These are phyloP conservation scores for Pseudomugil tenellus DNA, from an alignment of 2,797 vertebrate species.

Conservation along the genomic window DNA sequence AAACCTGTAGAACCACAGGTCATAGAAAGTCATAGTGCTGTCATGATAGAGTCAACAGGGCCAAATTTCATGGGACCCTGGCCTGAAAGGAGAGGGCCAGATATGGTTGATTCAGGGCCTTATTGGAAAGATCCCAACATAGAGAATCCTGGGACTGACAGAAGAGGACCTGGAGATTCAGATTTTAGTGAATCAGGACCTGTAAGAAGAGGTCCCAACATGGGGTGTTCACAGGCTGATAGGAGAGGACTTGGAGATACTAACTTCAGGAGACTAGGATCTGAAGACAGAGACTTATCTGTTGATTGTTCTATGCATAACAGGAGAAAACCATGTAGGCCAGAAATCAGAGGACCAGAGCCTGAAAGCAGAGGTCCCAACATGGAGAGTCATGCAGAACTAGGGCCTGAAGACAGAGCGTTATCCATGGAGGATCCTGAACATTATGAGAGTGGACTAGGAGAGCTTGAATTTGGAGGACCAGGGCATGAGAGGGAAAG, in stretches of 20 bases:
- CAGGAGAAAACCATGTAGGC: background rate
- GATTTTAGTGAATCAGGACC: background rate
- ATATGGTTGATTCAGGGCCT: constrained; percentile 6
- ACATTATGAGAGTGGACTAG: constrained; percentile 5
- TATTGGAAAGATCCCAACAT: constrained; percentile 9
- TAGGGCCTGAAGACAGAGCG: constrained; percentile 13
- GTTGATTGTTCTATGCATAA: background rate
- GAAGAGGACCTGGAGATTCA: background rate
- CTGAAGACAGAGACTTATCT: background rate
- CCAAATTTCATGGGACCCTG: constrained; percentile 33
- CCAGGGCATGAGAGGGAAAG: constrained; percentile 17
- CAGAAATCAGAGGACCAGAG: background rate
- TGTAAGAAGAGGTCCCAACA: background rate
- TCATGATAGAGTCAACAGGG: constrained; percentile 7
- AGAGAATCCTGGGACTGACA: constrained; percentile 5
- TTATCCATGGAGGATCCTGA: constrained; percentile 4
- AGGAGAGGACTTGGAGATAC: background rate
- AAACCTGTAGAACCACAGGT: background rate
- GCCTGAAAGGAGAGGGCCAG: constrained; percentile 21
- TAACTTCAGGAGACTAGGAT: constrained; percentile 14
- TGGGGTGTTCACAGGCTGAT: background rate
- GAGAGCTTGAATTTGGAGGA: constrained; percentile 16
- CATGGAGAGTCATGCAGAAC: background rate
- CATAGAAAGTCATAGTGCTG: constrained; percentile 4
- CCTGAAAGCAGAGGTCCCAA: background rate